Conservation (phyloP, 2,797 vertebrate species). For the Taenioides sp. region DNA sequence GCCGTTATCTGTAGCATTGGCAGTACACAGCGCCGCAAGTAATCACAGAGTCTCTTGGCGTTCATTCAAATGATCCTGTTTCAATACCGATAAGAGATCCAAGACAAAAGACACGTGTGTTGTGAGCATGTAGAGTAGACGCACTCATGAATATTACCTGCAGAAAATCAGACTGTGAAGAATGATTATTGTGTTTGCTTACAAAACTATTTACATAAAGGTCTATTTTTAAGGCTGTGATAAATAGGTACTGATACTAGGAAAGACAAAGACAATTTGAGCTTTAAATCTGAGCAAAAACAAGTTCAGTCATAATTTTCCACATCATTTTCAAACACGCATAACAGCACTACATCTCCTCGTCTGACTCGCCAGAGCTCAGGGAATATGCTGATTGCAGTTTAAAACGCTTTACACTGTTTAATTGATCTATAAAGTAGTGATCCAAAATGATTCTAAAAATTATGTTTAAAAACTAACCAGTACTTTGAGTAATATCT, state of each 20-base stretch:
- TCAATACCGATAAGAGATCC: slow-evolving; percentile 35
- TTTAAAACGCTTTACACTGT: too few species aligned
- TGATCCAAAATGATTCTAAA: too few species aligned
- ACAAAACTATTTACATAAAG: slow-evolving; percentile 19
- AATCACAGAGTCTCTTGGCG: slow-evolving; percentile 37
- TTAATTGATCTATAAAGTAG: too few species aligned
- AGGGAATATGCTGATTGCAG: too few species aligned
- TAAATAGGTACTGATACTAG: background rate
- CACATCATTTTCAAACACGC: too few species aligned
- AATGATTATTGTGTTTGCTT: slow-evolving; percentile 28
- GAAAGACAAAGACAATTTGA: background rate
- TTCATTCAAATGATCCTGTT: slow-evolving; percentile 49
- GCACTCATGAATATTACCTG: slow-evolving; percentile 11
- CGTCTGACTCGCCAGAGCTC: too few species aligned
- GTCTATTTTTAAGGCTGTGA: background rate
- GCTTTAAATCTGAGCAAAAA: background rate
- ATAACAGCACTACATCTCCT: too few species aligned
- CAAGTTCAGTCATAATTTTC: background rate
- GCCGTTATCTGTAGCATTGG: slow-evolving; percentile 46
- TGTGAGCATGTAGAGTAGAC: slow-evolving; percentile 5
- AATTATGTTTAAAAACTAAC: too few species aligned
- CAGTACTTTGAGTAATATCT: too few species aligned
- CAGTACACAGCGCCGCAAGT: slow-evolving; percentile 36
- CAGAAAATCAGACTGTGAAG: slow-evolving; percentile 4
- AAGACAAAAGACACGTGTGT: slow-evolving; percentile 18